Evolutionary conservation across 1,140 invertebrate genomes (phyloP), one percentile per base, ranked within the genome.

Genomic region (Diuraphis noxia): DNA sequence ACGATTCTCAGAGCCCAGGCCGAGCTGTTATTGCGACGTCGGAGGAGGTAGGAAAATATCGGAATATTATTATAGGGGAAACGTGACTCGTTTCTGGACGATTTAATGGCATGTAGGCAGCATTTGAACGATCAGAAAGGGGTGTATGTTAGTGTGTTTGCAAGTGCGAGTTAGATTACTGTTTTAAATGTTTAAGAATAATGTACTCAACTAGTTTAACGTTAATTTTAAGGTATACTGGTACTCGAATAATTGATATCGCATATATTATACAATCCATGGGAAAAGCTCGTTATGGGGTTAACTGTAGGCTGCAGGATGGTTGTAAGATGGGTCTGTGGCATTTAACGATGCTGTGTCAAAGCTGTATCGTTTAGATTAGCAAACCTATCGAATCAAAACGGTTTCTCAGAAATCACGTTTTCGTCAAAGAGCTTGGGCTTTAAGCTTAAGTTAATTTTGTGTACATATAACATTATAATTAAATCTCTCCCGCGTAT

Each of bases 61-160:
- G 46, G 34, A 91, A 91, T 91, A 91, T 82, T 52, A 89, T 77
- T 72, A 79, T 89, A 79, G 40, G 19, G 30, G n/a, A 89, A 79
- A 89, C 88, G 88, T 89, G 72, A 89, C 88, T 72, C 40, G 72
- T 89, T 56, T 40, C 25, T 72, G 88, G 63, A 79, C 88, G 46
- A 23, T 86, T 52, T 49, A 49, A 86, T 34, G 84, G n/a, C n/a
- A n/a, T 41, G 40, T 82, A 41, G 40, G 40, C 82, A 13, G 4
- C 19, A 34, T 84, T 43, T 21, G 36, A 81, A 81, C 21, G 36
- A 81, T 7, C 5, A 6, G 79, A 6, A 77, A 4, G 17, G 13
- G 34, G 77, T 38, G 77, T 23, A 8, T n/a, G n/a, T 72, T 36
- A 23, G 36, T 3, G 36, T 8, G 36, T 40, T 6, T 7, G 10